Evolutionary conservation across 2,888 invertebrate species (phyloP), one percentile per base, ranked within the genome.

Genomic region (Leptura quadrifasciata): DNA sequence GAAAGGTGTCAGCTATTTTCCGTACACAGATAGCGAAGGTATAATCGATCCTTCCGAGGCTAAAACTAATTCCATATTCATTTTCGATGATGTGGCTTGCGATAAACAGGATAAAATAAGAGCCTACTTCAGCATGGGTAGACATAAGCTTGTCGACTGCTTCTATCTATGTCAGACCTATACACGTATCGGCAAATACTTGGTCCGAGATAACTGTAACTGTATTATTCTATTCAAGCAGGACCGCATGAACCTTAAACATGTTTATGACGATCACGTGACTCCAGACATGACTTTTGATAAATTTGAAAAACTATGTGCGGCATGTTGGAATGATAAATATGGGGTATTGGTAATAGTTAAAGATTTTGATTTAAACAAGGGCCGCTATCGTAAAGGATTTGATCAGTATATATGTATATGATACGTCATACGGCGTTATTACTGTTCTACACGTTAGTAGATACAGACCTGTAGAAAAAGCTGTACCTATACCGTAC

Each of bases 31-130:
- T 54, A 79, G 68, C 47, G 75, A 72, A 17, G 58, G 64, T 54
- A 72, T 79, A 20, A 72, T 77, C 17, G 72, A 67, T 54, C 79
- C 72, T 1, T 74, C 68, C 15, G 69, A 72, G 27, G 73, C 76
- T 57, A 73, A 74, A 73, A 1, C 27, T 15, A 77, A 76, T 39
- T 76, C 74, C 17, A 54, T 79, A 39, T 75, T 79, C 72, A 77
- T 77, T 55, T 79, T 77, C 31, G 79, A 79, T 71, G 75, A 79
- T 55, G 72, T 77, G 6, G 58, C 72, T 47, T 77, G 74, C 63
- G 75, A 77, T 21, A 76, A 76, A 57, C 77, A 77, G 18, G 31
- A 79, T 61, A 61, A 31, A 52, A 76, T 79, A 20, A 35, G 76
- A 69, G 47, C 52, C 31, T 76, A 82, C 63, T 79, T 74, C 65